Percentiles rank a stretch among this genome's conserved stretches.
Evolutionary conservation across 2,888 invertebrate genomes (phyloP).

Genomic region (Xestoiulus laeticollis): DNA sequence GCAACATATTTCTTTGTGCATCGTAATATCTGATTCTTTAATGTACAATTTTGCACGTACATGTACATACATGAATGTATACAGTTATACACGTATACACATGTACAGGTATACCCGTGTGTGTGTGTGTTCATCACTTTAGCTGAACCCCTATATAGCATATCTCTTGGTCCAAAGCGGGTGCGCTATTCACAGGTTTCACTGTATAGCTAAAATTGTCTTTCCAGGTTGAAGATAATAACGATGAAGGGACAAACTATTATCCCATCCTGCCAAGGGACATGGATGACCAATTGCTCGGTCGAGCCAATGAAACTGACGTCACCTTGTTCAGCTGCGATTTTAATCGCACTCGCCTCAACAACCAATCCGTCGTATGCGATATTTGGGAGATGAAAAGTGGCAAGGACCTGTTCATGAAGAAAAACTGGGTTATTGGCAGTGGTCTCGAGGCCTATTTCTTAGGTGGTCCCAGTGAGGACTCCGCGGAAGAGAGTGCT

Average conservation of each 20-base stretch:
- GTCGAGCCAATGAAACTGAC: background rate
- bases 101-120: too few relatives aligned
- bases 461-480: slow-evolving; percentile 46
- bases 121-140: too few relatives aligned
- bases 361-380: slow-evolving; percentile 13
- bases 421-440: slow-evolving; percentile 45
- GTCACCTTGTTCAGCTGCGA: slow-evolving; percentile 34
- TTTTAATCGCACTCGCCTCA: slow-evolving; percentile 19
- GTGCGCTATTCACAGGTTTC: too few relatives aligned
- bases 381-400: slow-evolving; percentile 23
- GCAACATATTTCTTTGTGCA: too few relatives aligned
- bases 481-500: background rate
- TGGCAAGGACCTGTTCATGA: slow-evolving; percentile 29
- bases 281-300: background rate
- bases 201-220: background rate
- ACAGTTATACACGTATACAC: too few relatives aligned
- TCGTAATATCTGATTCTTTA: too few relatives aligned
- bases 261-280: background rate
- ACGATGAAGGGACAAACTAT: background rate
- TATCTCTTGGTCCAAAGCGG: too few relatives aligned
- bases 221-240: background rate
- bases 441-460: slow-evolving; percentile 47
- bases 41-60: too few relatives aligned
- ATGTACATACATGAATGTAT: too few relatives aligned
- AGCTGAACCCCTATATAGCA: too few relatives aligned